phyloP scores from a whole-genome alignment of 2,888 invertebrate genomes.

The Ennomos fuscantarius region DNA sequence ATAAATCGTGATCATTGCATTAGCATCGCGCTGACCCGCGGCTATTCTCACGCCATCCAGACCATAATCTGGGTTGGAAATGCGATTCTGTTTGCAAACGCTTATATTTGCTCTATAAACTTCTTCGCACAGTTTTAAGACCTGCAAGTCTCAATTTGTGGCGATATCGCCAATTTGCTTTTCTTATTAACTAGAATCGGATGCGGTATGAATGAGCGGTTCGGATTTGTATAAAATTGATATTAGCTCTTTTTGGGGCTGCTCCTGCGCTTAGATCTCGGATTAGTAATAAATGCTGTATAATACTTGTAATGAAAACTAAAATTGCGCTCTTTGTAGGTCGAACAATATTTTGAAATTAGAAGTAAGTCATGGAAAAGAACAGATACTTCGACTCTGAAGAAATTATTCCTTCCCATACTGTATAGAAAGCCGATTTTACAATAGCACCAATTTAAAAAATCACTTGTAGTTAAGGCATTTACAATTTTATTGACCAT shows the following conservation, averaged over 20 bases:
- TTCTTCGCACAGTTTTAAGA: not conserved
- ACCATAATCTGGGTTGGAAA: constrained; percentile 54
- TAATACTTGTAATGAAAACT: constrained; percentile 2
- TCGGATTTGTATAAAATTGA: constrained; percentile 6
- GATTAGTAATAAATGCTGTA: constrained; percentile 6
- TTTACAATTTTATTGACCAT: constrained; percentile 1
- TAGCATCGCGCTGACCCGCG: constrained; percentile 52
- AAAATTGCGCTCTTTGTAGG: not conserved
- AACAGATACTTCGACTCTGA: not conserved
- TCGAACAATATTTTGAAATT: not conserved
- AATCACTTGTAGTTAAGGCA: too few relatives aligned
- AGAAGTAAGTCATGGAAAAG: not conserved
- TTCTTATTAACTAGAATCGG: constrained; percentile 1
- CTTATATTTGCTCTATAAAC: constrained; percentile 19
- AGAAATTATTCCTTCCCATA: not conserved
- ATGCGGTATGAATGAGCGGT: not conserved
- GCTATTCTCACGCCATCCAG: constrained; percentile 59
- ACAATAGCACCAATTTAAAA: too few relatives aligned
- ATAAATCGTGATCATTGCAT: constrained; percentile 57
- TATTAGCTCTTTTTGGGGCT: constrained; percentile 4
- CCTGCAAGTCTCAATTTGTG: not conserved
- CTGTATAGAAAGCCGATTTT: too few relatives aligned
- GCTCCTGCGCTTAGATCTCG: constrained; percentile 3
- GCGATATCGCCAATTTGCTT: not conserved
- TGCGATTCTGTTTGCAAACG: constrained; percentile 26